Base-by-base conservation (phyloP, 1,140 invertebrate species). In the Pygmarrhopalites habei region DNA sequence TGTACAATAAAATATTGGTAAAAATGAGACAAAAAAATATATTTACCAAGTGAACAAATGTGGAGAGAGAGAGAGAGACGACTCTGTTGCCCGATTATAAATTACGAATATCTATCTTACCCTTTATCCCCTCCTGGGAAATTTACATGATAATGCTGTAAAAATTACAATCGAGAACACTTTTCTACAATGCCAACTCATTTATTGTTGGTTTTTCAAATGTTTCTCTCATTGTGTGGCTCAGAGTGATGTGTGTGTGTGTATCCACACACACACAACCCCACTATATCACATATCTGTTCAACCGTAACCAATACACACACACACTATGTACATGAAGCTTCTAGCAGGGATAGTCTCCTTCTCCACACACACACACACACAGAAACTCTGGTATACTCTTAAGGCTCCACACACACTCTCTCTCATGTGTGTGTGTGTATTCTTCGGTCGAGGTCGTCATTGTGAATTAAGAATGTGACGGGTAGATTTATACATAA, bases 121-220 rank as follows among this genome's bases (percentile, higher is more conserved):
- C 10, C 21, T 29, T 28, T 14, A 25, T 26, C 19, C 19, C 25
- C 49, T 19, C 14, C 21, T 28, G 3, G 49, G 5, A 26, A 28
- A 52, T 52, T 52, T 52, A 52, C 49, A 52, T 52, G 23, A 52
- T 52, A 52, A 52, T 52, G 23, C 49, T 25, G 44, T 47, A 35
- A 25, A 47, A 47, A 47, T 47, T 25, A 47, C 44, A 47, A 47
- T 47, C 23, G n/a, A n/a, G 44, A 47, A 47, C 44, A 47, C 44
- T 47, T 47, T 47, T n/a, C n/a, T 47, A 47, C 44, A 47, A 47
- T 47, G 44, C 23, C 44, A 47, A 19, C 44, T 47, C 44, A 47
- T 47, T 47, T 47, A 47, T 47, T 47, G 44, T 47, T 47, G 23
- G 44, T 47, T 47, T 47, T 25, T 47, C 44, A 47, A 25, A 47